Base-by-base conservation (phyloP, 1,140 invertebrate genomes). In the Leptopilina clavipes region DNA sequence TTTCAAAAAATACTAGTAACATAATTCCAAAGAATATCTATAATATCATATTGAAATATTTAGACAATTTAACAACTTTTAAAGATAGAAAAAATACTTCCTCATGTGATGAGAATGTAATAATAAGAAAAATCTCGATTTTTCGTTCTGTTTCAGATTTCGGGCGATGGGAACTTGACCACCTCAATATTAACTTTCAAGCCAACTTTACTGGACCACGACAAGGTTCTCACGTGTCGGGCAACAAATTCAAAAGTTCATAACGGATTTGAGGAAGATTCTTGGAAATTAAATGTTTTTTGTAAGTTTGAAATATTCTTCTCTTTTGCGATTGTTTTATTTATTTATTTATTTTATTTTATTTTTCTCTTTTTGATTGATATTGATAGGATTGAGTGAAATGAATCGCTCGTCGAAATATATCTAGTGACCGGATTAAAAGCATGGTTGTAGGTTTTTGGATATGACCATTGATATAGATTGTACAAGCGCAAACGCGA, bases 261-360 rank as follows among this genome's bases (percentile, higher is more conserved):
- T 81, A 92, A 92, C 59, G 93, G 94, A 11, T 92, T 93, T 31
- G 92, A 94, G 73, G 95, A 97, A 85, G 94, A 95, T 81, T 93
- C 93, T 74, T 93, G 96, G 91, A 94, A 93, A 76, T 90, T 97
- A 8, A 96, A 96, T 87, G 93, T 97, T 72, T 95, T 94, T 86
- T 97, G 96, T 96, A 91, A 95, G 95, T 94, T 59, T 85, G 77
- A 14, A 37, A 8, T 37, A n/a, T 14, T 14, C 0, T 22, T 37
- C 14, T 37, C 18, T n/a, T 14, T 25, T 31, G 25, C 7, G 1
- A 2, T 70, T 31, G 12, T n/a, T 12, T 37, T 37, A 14, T 6
- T 40, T 40, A 14, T 37, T 37, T 9, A 3, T 40, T 9, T 40
- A 18, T 65, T 22, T 65, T 65, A 9, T 40, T 40, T 40, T 40